Conservation (phyloP, 1,140 invertebrate genomes). For the Geopemphigus sp. region DNA sequence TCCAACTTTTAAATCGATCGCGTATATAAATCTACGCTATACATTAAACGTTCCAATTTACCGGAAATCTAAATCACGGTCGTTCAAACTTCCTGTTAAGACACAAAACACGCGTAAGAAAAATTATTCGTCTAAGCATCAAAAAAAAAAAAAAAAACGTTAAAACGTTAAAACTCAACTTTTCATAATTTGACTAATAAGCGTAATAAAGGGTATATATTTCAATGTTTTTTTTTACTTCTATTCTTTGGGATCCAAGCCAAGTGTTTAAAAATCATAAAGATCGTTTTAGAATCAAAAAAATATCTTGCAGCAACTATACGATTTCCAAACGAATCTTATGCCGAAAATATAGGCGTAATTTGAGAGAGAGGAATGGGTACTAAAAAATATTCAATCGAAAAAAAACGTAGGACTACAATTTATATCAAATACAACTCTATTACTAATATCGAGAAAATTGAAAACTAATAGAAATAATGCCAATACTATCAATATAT, state of each 20-base stretch:
- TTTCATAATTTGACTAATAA: constrained; percentile 48
- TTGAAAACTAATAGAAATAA: too few relatives aligned
- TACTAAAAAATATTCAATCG: too few relatives aligned
- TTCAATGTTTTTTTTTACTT: constrained; percentile 1
- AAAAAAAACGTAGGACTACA: too few relatives aligned
- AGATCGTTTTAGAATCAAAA: constrained; percentile 7
- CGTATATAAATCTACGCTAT: not conserved
- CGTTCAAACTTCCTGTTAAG: not conserved
- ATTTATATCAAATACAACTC: too few relatives aligned
- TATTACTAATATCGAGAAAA: too few relatives aligned
- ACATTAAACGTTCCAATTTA: not conserved
- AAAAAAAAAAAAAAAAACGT: too few relatives aligned
- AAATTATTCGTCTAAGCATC: not conserved
- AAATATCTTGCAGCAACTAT: too few relatives aligned
- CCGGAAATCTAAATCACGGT: constrained; percentile 8
- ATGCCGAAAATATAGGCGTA: too few relatives aligned
- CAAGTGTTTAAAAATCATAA: constrained; percentile 16
- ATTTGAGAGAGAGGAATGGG: too few relatives aligned
- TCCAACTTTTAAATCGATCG: too few relatives aligned
- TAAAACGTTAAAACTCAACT: constrained; percentile 16
- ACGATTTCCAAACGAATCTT: too few relatives aligned
- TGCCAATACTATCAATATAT: too few relatives aligned
- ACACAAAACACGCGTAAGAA: not conserved
- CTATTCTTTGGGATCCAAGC: not conserved
- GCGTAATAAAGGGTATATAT: constrained; percentile 14